Base-by-base conservation (phyloP, 2,797 vertebrate genomes). In the Rhinichthys osculus region DNA sequence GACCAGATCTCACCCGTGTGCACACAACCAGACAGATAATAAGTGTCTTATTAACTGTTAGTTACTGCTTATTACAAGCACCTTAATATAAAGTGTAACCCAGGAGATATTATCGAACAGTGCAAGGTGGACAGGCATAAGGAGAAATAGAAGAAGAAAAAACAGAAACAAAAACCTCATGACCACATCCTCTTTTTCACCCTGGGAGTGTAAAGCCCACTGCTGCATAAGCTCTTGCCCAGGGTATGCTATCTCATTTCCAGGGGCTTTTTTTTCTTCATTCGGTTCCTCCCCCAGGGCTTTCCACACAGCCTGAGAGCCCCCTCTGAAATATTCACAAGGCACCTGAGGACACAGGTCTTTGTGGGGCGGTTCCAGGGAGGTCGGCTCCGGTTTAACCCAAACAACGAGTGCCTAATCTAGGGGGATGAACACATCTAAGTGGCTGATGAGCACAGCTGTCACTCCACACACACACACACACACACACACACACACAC, bases 381-480 rank as follows among this genome's bases (percentile, higher is more conserved):
- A 73, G 81, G 87, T 81, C 83, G 78, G 78, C 84, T 85, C 88
- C 69, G 83, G 87, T 92, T 91, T 90, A 91, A 92, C 88, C 92
- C 91, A 94, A 92, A 93, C 93, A 91, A 70, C 47, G 90, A 84
- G 83, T 88, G 76, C 88, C 88, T 92, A 87, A 92, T 82, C 78
- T 59, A 42, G 50, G 40, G 88, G 84, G 90, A 78, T 85, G 85
- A 86, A 88, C 78, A 87, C 87, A 88, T 89, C 85, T 91, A 92
- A 92, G 90, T 91, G 82, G 84, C 91, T 90, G 90, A 88, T 84
- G 86, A 91, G 84, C 91, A 91, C 93, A 95, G 93, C 94, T 95
- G 94, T 92, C 90, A 87, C 81, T 84, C 81, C 64, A 23, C 17
- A 85, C 76, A 80, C 86, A 59, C 42, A 66, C 89, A 90, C 92